Evolutionary conservation across 2,113 vertebrate genomes (phyloP), one percentile per base, ranked within the genome.

Genomic region (Carollia perspicillata): DNA sequence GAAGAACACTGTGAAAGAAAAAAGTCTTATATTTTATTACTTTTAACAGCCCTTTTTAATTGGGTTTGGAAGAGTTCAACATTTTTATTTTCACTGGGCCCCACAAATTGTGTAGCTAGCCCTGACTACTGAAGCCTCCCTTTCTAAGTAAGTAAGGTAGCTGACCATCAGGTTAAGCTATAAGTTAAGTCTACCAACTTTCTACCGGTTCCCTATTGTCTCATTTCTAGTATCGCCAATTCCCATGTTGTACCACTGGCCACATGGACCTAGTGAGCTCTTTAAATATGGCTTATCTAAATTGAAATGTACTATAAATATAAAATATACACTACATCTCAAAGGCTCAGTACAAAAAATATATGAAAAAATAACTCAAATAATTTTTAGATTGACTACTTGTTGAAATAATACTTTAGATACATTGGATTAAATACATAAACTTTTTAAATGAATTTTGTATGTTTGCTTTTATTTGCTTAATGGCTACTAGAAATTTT

Each of bases 331-430:
- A 35, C 11, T 51, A 28, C 6, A 80, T 89, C 84, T 95, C 30
- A 89, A 74, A 78, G 33, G 9, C 18, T 79, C 63, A 69, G 22
- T 68, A 63, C 28, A 65, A 28, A 60, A 60, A 28, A 28, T 60
- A 55, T 55, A 55, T 55, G 18, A 8, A 60, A 60, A 60, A 28
- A 60, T 60, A 60, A 10, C 26, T 60, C 58, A 49, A 68, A 74
- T 58, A 35, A 79, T 96, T 79, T 96, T 40, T 72, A 78, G 13
- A 49, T 69, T 49, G 30, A 87, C 66, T 90, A 89, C 71, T 66
- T 69, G 1, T 42, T 91, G 53, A 84, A 71, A 65, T 35, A 65
- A 16, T 78, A 58, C 11, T 88, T 77, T 72, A 22, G 47, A 42
- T 58, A 74, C 58, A 63, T 14, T 78, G 11, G 28, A 14, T 72